Evolutionary conservation across 2,797 vertebrate species (phyloP), one percentile per base, ranked within the genome.

Genomic region (Thaleichthys pacificus): DNA sequence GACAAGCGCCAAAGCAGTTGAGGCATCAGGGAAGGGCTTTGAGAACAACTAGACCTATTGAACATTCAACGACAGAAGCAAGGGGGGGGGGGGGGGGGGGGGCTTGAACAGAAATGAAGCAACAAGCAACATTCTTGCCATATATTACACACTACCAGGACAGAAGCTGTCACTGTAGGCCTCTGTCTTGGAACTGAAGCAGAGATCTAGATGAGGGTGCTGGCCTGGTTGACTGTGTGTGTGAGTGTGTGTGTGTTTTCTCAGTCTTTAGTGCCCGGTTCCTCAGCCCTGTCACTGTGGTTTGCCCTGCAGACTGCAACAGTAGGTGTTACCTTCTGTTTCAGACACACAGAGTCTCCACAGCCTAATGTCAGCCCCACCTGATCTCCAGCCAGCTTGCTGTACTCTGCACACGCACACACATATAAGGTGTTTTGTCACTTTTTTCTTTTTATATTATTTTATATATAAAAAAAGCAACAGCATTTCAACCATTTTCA

Each of bases 41-140:
- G 81, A 89, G 84, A 86, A 90, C 83, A 84, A 85, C 86, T 38
- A 42, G 42, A 17, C 65, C 64, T 88, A 91, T 80, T 81, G 84
- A 91, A 93, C 91, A 93, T 91, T 92, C 88, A 91, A 77, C 89
- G 87, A 91, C 85, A 89, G 84, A 91, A 90, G 88, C 79, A 83
- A 85, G 81, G 72, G 51, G 3, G 51, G 84, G 79, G 72, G 11
- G 38, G 38, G 2, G 8, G 11, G 8, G 8, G 38, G 38, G 38
- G 38, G 81, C 87, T 88, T 79, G 73, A 89, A 88, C 79, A 78
- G 84, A 91, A 90, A 90, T 77, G 83, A 89, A 89, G 88, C 85
- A 71, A 86, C 81, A 73, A 88, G 84, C 84, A 81, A 82, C 69
- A 63, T 85, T 89, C 88, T 86, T 86, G 82, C 78, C 77, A 70